Conservation (phyloP, 2,888 invertebrate genomes). For the Pardosa pseudoannulata region DNA sequence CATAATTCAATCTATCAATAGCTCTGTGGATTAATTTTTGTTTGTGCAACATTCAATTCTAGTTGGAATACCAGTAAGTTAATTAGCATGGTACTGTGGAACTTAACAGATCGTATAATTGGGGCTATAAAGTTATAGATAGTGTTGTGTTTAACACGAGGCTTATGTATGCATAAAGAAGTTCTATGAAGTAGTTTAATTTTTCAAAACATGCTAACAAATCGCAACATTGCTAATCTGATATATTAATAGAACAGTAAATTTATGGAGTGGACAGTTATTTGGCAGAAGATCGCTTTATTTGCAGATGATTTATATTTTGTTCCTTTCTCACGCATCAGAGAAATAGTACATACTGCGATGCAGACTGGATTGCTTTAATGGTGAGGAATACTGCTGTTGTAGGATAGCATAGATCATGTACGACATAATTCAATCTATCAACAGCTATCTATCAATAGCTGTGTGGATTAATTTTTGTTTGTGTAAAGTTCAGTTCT, state of each 20-base stretch:
- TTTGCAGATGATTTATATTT: slow-evolving; percentile 28
- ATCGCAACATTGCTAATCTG: no score
- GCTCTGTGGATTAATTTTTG: not conserved
- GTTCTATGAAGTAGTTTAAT: no score
- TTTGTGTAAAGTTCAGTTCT: not conserved
- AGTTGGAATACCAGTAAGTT: no score
- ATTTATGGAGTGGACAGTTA: slow-evolving; percentile 28
- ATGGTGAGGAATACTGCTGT: not conserved
- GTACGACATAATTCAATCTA: no score
- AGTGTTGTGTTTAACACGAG: no score
- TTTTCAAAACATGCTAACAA: no score
- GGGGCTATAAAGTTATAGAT: no score
- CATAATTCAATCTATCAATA: not conserved
- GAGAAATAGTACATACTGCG: not conserved
- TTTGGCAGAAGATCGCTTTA: not conserved
- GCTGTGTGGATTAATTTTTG: not conserved
- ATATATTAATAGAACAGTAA: slow-evolving; percentile 56
- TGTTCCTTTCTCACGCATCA: not conserved
- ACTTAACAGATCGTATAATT: no score
- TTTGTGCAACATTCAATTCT: not conserved
- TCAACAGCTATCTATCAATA: not conserved
- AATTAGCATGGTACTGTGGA: no score
- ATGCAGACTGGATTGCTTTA: not conserved
- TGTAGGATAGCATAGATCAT: not conserved
- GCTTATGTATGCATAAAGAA: no score